Evolutionary conservation across 2,888 invertebrate genomes (phyloP).

Genomic region (Ophion ellenae): DNA sequence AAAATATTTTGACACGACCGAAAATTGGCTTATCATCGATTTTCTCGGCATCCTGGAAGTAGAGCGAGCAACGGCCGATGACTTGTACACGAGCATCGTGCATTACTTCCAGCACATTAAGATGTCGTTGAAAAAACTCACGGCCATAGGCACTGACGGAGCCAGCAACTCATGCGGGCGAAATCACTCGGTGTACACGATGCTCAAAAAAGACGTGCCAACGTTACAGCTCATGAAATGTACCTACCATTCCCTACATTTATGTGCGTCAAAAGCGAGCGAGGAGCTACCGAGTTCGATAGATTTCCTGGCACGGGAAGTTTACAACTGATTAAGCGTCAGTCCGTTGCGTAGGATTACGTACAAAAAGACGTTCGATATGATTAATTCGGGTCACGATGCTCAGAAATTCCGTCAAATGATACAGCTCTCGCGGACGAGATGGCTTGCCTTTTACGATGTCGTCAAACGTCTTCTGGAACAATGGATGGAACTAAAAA

Average conservation of each 20-base stretch:
- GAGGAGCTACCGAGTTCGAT: slow-evolving; percentile 65
- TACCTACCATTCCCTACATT: slow-evolving; percentile 69
- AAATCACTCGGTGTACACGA: slow-evolving; percentile 63
- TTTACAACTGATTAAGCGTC: slow-evolving; percentile 68
- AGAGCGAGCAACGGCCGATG: slow-evolving; percentile 46
- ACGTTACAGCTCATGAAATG: slow-evolving; percentile 68
- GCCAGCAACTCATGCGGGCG: slow-evolving; percentile 69
- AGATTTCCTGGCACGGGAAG: slow-evolving; percentile 69
- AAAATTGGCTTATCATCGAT: slow-evolving; percentile 56
- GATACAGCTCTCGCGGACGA: slow-evolving; percentile 57
- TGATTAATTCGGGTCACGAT: slow-evolving; percentile 46
- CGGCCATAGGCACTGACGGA: slow-evolving; percentile 70
- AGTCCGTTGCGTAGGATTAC: slow-evolving; percentile 64
- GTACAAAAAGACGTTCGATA: slow-evolving; percentile 51
- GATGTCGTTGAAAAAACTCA: slow-evolving; percentile 64
- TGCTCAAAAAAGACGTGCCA: slow-evolving; percentile 65
- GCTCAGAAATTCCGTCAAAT: slow-evolving; percentile 47
- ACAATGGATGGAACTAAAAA: slow-evolving; percentile 68
- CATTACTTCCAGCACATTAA: slow-evolving; percentile 38
- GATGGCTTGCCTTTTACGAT: slow-evolving; percentile 41
- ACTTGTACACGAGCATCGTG: slow-evolving; percentile 36
- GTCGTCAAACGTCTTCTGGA: slow-evolving; percentile 54
- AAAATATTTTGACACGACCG: slow-evolving; percentile 64
- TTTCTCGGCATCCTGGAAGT: slow-evolving; percentile 68
- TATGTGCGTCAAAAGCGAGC: slow-evolving; percentile 68